Conservation (phyloP, 1,140 invertebrate genomes). For the Penaeus chinensis region DNA sequence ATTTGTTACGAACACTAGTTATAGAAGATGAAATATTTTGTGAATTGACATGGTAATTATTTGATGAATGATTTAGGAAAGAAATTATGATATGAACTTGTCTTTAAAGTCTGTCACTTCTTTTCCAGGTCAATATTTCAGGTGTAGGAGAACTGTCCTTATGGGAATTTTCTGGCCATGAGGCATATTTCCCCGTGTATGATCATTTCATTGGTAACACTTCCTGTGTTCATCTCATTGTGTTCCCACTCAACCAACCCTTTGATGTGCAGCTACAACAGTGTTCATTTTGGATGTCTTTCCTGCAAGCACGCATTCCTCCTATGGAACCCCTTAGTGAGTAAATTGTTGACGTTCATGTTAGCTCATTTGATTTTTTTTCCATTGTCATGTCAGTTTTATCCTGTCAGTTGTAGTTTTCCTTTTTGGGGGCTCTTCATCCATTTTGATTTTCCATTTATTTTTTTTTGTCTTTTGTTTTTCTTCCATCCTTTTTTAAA, state of each 20-base stretch:
- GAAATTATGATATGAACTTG: not conserved
- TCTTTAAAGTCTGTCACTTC: conserved; percentile 13
- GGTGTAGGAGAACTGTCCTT: conserved; percentile 76
- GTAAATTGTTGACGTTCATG: not conserved
- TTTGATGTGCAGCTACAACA: conserved; percentile 80
- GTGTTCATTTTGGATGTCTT: conserved; percentile 84
- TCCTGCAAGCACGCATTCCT: conserved; percentile 80
- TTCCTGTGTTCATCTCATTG: conserved; percentile 78
- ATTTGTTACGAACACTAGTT: no score
- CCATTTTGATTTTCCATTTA: not conserved
- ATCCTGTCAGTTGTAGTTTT: no score
- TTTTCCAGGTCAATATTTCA: conserved; percentile 72
- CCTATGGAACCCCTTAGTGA: conserved; percentile 78
- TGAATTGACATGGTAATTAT: no score
- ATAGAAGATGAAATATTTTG: no score
- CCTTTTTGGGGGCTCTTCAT: not conserved
- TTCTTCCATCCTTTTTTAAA: not conserved
- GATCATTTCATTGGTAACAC: conserved; percentile 81
- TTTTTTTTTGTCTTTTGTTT: not conserved
- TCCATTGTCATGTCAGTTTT: not conserved
- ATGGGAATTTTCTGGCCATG: conserved; percentile 87
- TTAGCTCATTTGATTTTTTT: not conserved
- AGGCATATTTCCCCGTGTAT: conserved; percentile 82
- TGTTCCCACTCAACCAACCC: conserved; percentile 81
- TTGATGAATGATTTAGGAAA: no score